Evolutionary conservation across 2,888 invertebrate genomes (phyloP).

Genomic region (Therioaphis trifolii): DNA sequence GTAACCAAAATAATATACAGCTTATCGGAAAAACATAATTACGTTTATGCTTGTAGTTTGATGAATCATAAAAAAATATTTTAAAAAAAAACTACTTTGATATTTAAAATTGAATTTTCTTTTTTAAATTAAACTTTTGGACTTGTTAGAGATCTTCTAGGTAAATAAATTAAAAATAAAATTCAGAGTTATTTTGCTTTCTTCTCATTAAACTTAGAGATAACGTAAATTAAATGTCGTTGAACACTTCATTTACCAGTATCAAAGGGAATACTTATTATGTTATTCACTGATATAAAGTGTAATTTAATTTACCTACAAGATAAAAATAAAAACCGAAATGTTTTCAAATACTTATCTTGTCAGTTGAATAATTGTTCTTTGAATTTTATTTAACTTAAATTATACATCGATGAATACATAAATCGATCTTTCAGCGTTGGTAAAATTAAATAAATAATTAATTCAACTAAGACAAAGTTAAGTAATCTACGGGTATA

Average conservation of each 20-base stretch:
- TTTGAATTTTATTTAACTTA: background rate
- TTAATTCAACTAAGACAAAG: no score
- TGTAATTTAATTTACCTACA: conserved; percentile 31
- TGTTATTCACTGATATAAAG: conserved; percentile 38
- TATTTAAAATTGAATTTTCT: conserved; percentile 28
- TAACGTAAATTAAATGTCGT: conserved; percentile 48
- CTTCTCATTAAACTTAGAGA: conserved; percentile 32
- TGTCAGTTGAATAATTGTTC: background rate
- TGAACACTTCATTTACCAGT: conserved; percentile 23
- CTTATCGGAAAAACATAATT: no score
- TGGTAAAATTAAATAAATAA: no score
- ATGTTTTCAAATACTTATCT: conserved; percentile 15
- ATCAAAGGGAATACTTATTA: conserved; percentile 14
- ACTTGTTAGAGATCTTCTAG: background rate
- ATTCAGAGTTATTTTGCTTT: conserved; percentile 36
- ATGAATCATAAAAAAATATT: background rate
- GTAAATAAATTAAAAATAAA: conserved; percentile 51
- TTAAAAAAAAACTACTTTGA: background rate
- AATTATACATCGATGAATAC: no score
- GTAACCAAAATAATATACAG: no score
- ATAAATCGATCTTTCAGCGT: no score
- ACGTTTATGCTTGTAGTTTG: no score
- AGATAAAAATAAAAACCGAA: conserved; percentile 14
- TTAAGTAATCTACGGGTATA: no score
- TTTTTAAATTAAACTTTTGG: conserved; percentile 35